Conservation (phyloP, 2,113 vertebrate species). For the Aptenodytes patagonicus region DNA sequence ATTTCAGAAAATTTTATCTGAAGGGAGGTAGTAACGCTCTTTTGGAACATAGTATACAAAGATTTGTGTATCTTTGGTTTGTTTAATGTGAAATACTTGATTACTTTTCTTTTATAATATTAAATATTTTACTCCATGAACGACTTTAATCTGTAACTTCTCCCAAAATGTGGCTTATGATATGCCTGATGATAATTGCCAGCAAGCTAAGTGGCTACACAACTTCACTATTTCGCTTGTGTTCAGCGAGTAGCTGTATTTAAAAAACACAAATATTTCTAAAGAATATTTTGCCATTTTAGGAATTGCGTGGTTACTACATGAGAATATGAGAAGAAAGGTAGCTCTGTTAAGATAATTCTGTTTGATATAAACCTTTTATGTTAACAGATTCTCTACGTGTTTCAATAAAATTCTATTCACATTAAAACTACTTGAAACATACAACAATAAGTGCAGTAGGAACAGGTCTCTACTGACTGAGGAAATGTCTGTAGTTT, state of each 20-base stretch:
- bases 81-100: background rate
- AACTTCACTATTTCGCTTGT: background rate
- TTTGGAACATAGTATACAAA: fast-evolving
- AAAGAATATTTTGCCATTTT: background rate
- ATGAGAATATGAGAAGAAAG: background rate
- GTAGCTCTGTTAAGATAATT: background rate
- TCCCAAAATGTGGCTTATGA: background rate
- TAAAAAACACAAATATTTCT: background rate
- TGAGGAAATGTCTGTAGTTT: background rate
- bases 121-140: background rate
- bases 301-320: background rate
- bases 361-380: background rate
- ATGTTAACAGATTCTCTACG: background rate
- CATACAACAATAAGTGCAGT: background rate
- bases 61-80: background rate
- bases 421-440: background rate
- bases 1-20: background rate
- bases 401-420: background rate
- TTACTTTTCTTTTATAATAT: background rate
- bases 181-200: background rate
- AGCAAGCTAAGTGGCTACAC: background rate
- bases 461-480: background rate
- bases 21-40: fast-evolving
- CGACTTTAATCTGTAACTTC: background rate
- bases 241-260: background rate